Base-by-base conservation (phyloP, 2,888 invertebrate genomes). In the Ommatoiulus sabulosus region DNA sequence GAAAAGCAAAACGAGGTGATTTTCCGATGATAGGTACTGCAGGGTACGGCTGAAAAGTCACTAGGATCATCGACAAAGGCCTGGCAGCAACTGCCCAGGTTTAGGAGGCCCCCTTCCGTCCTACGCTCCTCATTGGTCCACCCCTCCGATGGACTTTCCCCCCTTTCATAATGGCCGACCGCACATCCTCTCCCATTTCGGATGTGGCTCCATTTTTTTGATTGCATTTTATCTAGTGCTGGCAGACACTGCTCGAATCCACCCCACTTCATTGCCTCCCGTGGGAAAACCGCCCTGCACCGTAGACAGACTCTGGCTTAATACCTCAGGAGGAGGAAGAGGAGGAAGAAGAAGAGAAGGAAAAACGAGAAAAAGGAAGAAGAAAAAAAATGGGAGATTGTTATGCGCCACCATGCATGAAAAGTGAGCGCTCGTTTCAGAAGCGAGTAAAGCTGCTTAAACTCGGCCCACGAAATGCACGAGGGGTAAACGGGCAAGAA, bases 371-470 rank as follows among this genome's bases (percentile, higher is more conserved):
- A 15, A 52, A 46, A 46, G 6, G 52, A 52, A 63, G 3, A 7
- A 63, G 63, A 63, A 63, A 63, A 63, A 63, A 63, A 63, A 63
- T 63, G 63, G 6, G 63, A 63, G 63, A 63, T 63, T 63, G 63
- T 63, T 63, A 63, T 63, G 63, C 63, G 63, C 63, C 63, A 63
- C 63, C 63, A 63, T 63, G 63, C 63, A 63, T 63, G 63, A 63
- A 63, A 63, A 63, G 63, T 63, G 63, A 63, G 15, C n/a, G 63
- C 63, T 63, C 63, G 63, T 63, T 63, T 63, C 63, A 20, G 63
- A 63, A 63, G 63, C 63, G 63, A 63, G 63, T 17, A 63, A 63
- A 63, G 63, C 63, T 63, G 63, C 63, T 63, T 63, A 63, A 63
- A 63, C 52, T 52, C 52, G 15, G n/a, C n/a, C 52, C 52, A 52